Evolutionary conservation across 2,888 invertebrate species (phyloP).

Genomic region (Polyploca ridens): DNA sequence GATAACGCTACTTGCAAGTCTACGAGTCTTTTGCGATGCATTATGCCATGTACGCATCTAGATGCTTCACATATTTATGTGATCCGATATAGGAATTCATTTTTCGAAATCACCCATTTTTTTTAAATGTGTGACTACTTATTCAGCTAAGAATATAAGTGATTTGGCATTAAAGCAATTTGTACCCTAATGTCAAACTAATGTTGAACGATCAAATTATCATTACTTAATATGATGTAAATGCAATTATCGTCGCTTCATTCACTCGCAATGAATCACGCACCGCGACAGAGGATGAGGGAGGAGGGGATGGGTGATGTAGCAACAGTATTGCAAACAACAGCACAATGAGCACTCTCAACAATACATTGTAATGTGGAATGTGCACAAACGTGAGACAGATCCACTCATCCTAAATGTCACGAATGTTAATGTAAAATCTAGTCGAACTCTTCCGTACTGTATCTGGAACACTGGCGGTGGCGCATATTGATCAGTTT

Average conservation of each 20-base stretch:
- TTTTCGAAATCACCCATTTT: too few relatives aligned
- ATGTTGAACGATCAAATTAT: background rate
- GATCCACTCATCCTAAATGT: background rate
- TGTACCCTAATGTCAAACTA: background rate
- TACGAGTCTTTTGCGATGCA: background rate
- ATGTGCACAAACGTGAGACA: background rate
- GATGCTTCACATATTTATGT: too few relatives aligned
- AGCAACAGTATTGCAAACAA: background rate
- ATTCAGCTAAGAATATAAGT: background rate
- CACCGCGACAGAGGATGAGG: background rate
- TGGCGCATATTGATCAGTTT: too few relatives aligned
- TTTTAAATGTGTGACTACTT: background rate
- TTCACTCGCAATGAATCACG: slow-evolving; percentile 5
- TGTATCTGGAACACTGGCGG: too few relatives aligned
- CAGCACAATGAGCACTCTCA: too few relatives aligned
- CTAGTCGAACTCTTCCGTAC: too few relatives aligned
- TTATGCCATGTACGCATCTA: background rate
- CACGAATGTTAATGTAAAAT: background rate
- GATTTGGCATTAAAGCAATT: background rate
- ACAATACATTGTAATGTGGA: background rate
- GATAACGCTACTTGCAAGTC: background rate
- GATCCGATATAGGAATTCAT: too few relatives aligned
- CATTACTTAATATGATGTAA: background rate
- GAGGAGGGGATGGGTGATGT: background rate
- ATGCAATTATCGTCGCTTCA: background rate